Conservation (phyloP, 2,888 invertebrate genomes). For the Dioctria linearis region DNA sequence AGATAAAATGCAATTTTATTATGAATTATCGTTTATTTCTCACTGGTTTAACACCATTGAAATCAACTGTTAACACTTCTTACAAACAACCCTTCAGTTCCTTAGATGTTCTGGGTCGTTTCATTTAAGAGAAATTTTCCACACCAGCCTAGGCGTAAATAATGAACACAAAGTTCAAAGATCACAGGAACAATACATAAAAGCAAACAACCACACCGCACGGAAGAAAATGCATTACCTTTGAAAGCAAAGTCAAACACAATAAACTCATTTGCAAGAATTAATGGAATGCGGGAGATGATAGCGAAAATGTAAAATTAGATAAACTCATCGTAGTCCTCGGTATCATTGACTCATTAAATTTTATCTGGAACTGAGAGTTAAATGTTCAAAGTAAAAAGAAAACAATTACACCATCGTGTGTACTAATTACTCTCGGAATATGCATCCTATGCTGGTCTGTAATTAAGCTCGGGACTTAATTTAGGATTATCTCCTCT, state of each 20-base stretch:
- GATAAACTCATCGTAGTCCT: conserved; percentile 11
- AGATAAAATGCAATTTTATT: not conserved
- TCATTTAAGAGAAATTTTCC: too few relatives aligned
- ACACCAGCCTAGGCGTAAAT: too few relatives aligned
- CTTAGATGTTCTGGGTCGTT: too few relatives aligned
- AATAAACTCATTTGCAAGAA: conserved; percentile 46
- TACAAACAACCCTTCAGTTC: too few relatives aligned
- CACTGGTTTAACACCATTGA: too few relatives aligned
- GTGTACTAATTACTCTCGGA: conserved; percentile 61
- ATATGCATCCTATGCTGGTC: conserved; percentile 61
- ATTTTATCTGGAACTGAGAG: conserved; percentile 8
- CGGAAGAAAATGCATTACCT: not conserved
- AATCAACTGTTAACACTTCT: too few relatives aligned
- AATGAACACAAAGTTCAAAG: too few relatives aligned
- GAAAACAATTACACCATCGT: conserved; percentile 46
- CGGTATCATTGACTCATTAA: conserved; percentile 37
- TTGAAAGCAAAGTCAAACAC: conserved; percentile 32
- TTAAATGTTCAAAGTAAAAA: conserved; percentile 23
- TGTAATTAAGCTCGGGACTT: conserved; percentile 60
- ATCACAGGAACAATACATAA: too few relatives aligned
- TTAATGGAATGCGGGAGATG: conserved; percentile 11
- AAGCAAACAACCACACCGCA: too few relatives aligned
- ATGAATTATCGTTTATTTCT: too few relatives aligned
- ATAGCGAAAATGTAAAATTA: conserved; percentile 36
- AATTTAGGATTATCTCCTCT: not conserved